Base-by-base conservation (phyloP, 1,140 invertebrate genomes). In the Trichonephila clavipes region DNA sequence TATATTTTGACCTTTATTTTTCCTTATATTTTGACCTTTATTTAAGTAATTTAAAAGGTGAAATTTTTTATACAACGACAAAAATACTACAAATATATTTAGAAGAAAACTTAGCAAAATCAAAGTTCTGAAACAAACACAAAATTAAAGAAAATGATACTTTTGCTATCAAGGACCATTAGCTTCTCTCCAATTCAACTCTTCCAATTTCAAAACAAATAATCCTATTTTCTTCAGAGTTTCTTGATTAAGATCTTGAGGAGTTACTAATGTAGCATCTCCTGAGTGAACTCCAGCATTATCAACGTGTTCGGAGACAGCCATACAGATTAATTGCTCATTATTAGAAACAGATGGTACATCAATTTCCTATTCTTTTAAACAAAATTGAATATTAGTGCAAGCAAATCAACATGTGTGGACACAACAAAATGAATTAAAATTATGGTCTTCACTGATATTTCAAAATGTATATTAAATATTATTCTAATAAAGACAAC, bases 261-360 rank as follows among this genome's bases (percentile, higher is more conserved):
- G 99, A 34, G 99, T 99, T 0, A 99, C 99, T 40, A 99, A 96
- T 18, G 99, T 99, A 0, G 99, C 99, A 96, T 99, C 99, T 18
- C 99, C 99, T 0, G 99, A 99, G 96, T 99, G 99, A 0, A 99
- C 99, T 2, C 99, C 99, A 0, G 99, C 99, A 96, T 99, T 99
- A 96, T 99, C 99, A 0, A 99, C 98, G 96, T 99, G 99, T 96
- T 99, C 99, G 0, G 98, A 99, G 0, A 99, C 98, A 34, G 99
- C 99, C 97, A 99, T 98, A 95, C 98, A 99, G 0, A 99, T 96
- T 66, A 99, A 97, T 82, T 97, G 97, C 1, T 99, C 99, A 95
- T 99, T 98, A 94, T 97, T 97, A 4, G 99, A 99, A 0, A 99
- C 99, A 2, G 98, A 99, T 96, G 99, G 99, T 0, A 99, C 98